Evolutionary conservation across 2,888 invertebrate species (phyloP).

Genomic region (Petrolisthes cinctipes): DNA sequence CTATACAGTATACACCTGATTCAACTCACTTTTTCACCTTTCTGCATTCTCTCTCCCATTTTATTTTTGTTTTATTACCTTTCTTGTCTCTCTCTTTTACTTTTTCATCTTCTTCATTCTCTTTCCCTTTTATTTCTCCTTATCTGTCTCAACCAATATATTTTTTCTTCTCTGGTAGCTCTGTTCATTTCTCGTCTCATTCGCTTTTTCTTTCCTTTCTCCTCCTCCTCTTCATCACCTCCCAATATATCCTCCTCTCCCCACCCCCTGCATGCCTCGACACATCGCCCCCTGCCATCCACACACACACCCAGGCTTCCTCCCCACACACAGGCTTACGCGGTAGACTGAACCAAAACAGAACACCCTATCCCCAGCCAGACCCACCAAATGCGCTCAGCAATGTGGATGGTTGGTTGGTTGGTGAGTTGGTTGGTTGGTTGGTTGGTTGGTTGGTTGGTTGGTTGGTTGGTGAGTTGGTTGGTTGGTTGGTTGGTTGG

Average conservation of each 20-base stretch:
- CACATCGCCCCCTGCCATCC: neutral
- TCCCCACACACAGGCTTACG: conserved; percentile 22
- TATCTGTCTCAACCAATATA: no score
- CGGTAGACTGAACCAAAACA: conserved; percentile 36
- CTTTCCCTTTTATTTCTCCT: neutral
- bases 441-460: no score
- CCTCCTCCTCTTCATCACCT: neutral
- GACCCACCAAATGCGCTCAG: conserved; percentile 21
- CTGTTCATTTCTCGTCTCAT: neutral
- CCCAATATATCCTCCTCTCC: no score
- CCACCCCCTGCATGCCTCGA: neutral
- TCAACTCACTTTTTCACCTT: neutral
- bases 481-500: no score
- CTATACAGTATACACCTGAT: neutral
- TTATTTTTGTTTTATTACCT: neutral
- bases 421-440: no score
- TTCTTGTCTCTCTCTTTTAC: neutral
- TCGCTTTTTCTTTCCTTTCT: neutral
- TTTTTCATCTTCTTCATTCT: neutral
- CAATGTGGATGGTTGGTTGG: neutral
- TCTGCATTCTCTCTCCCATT: neutral
- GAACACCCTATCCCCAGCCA: conserved; percentile 24
- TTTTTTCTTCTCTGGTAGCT: no score
- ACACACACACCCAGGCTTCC: neutral
- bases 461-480: no score